Percentiles rank a stretch among this genome's conserved stretches.
Conservation (phyloP, 2,888 invertebrate genomes). For the Drosophila kambysellisi region DNA sequence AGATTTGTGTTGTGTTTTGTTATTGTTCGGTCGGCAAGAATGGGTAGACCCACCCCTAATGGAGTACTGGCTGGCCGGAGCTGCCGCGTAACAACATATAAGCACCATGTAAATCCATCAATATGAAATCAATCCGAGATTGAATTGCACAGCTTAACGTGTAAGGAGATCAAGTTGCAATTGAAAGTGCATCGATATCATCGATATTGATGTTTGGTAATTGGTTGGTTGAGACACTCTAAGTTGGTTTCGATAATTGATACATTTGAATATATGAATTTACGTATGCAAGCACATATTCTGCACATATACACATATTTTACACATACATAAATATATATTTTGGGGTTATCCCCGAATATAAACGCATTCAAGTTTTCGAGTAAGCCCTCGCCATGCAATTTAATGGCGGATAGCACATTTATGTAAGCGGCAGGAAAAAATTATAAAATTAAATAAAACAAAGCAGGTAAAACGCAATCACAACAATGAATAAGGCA, state of each 20-base stretch:
- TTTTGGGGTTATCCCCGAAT: constrained; percentile 32
- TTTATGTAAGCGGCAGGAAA: constrained; percentile 34
- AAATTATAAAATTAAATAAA: constrained; percentile 7
- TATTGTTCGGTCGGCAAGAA: too few species aligned
- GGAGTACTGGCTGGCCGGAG: too few species aligned
- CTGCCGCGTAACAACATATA: too few species aligned
- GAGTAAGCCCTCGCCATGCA: constrained; percentile 11
- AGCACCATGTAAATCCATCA: neutral
- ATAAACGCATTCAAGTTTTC: neutral
- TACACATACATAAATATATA: neutral
- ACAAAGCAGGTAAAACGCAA: neutral
- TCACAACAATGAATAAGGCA: constrained; percentile 2
- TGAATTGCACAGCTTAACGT: neutral
- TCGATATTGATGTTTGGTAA: neutral
- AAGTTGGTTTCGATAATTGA: neutral
- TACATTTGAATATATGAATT: neutral
- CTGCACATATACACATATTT: too few species aligned
- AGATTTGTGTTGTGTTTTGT: too few species aligned
- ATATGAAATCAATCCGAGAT: neutral
- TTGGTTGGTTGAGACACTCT: neutral
- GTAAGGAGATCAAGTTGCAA: neutral
- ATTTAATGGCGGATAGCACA: constrained; percentile 48
- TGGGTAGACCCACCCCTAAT: too few species aligned
- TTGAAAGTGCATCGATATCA: neutral
- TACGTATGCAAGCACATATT: neutral